phyloP scores from a whole-genome alignment of 2,888 invertebrate genomes.

The Drosophila mercatorum region DNA sequence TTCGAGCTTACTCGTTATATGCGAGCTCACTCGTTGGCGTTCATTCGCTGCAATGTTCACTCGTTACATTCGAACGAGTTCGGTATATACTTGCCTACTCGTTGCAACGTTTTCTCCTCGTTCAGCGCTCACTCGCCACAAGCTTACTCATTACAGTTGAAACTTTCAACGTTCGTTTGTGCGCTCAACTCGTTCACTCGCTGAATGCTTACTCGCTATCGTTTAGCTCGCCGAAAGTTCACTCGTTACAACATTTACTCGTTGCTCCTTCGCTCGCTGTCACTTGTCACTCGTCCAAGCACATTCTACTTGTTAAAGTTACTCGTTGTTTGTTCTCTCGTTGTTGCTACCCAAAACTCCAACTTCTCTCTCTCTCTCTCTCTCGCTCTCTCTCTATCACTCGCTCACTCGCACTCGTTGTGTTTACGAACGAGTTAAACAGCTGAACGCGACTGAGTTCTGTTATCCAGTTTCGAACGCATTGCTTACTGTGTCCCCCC shows the following conservation, averaged over 20 bases:
- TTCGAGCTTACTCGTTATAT: background rate
- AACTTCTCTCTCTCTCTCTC: slow-evolving; percentile 5
- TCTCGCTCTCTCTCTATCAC: background rate
- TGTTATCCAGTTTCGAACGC: slow-evolving; percentile 13
- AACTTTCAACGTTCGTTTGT: too few species aligned
- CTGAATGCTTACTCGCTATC: background rate
- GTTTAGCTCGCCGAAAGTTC: background rate
- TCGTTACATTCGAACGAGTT: background rate
- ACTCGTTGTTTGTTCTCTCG: background rate
- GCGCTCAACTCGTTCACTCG: slow-evolving; percentile 1
- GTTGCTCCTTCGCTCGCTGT: slow-evolving; percentile 1
- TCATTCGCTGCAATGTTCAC: background rate
- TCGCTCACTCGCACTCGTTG: slow-evolving; percentile 4
- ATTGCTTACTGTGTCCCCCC: slow-evolving; percentile 14
- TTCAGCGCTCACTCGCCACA: background rate
- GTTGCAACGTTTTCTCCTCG: background rate
- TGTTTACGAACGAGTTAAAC: slow-evolving; percentile 4
- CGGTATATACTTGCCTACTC: background rate
- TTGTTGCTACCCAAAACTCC: slow-evolving; percentile 4
- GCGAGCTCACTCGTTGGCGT: background rate
- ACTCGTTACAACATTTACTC: background rate
- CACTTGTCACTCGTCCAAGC: slow-evolving; percentile 5
- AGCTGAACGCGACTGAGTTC: background rate
- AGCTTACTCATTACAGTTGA: background rate
- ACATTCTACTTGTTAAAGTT: background rate